Conservation (phyloP, 2,113 vertebrate genomes). For the Eretmochelys imbricata region DNA sequence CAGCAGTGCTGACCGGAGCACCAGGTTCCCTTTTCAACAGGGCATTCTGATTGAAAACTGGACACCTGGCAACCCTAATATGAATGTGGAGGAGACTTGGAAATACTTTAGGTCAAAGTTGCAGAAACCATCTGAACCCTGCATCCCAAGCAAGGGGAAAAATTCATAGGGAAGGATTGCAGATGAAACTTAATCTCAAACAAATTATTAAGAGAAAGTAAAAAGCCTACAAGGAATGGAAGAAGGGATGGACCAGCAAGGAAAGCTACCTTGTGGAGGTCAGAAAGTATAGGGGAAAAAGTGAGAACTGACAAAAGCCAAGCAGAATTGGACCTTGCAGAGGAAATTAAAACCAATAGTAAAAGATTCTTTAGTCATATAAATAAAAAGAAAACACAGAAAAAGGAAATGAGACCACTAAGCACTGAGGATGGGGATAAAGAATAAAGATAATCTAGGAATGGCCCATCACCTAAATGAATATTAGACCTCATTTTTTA, state of each 20-base stretch:
- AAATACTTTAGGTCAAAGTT: not conserved
- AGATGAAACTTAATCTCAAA: not conserved
- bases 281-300: not conserved
- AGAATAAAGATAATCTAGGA: not conserved
- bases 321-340: not conserved
- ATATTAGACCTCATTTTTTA: not conserved
- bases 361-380: not conserved
- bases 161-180: not conserved
- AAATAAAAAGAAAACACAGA: not conserved
- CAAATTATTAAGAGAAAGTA: not conserved
- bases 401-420: not conserved
- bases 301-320: not conserved
- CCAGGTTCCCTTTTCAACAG: too few relatives aligned
- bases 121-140: not conserved
- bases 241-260: not conserved
- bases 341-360: not conserved
- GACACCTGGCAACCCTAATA: too few relatives aligned
- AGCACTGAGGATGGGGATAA: not conserved
- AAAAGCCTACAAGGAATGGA: not conserved
- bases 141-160: not conserved
- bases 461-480: not conserved
- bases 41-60: too few relatives aligned
- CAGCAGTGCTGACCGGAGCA: too few relatives aligned
- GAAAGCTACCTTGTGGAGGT: not conserved
- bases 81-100: not conserved